phyloP scores from a whole-genome alignment of 1,140 invertebrate species.

The Radopholus similis region DNA sequence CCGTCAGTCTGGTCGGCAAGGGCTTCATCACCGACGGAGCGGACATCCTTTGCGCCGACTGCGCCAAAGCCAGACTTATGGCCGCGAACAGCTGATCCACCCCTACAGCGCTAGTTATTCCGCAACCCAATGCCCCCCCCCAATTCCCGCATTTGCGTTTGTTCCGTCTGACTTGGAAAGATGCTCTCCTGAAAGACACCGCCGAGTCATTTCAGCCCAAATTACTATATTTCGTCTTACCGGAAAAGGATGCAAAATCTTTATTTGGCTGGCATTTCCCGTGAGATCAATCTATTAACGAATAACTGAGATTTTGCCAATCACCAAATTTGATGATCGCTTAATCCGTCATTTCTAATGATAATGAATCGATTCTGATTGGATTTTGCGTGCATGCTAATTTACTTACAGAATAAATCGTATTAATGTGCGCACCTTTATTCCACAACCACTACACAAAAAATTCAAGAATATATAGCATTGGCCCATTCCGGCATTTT shows the following conservation, averaged over 20 bases:
- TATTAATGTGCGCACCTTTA: neutral
- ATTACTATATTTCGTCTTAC: no score
- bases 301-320: neutral
- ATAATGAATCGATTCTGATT: no score
- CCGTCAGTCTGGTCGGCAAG: conserved; percentile 85
- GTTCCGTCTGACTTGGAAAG: neutral
- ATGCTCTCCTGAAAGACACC: neutral
- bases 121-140: neutral
- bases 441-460: neutral
- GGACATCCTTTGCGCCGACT: conserved; percentile 96
- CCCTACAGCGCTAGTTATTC: neutral
- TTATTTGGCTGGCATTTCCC: neutral
- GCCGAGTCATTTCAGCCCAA: no score
- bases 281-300: no score
- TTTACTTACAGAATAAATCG: neutral
- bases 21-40: conserved; percentile 96
- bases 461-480: conserved; percentile 5
- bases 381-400: no score
- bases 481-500: conserved; percentile 12
- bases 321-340: no score
- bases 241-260: no score
- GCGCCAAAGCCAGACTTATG: conserved; percentile 72
- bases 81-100: conserved; percentile 37
- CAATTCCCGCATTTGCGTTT: neutral
- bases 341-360: no score